Evolutionary conservation across 2,113 vertebrate genomes (phyloP).

Genomic region (Paedocypris sp.): DNA sequence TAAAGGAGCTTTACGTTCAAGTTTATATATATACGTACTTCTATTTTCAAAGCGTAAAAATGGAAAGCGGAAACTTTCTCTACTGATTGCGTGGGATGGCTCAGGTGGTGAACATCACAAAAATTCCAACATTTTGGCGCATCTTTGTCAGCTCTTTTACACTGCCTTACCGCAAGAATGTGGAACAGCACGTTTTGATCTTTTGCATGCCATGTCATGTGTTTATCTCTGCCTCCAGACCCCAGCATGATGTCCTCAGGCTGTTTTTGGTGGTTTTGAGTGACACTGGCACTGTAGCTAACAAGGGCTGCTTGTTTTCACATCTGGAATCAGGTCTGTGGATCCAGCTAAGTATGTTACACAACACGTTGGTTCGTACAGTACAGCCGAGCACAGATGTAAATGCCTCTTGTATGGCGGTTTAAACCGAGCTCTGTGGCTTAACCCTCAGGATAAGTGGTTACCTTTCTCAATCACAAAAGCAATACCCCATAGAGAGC

Average conservation of each 20-base stretch:
- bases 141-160: neutral
- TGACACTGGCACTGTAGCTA: neutral
- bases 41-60: too few species aligned
- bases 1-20: too few species aligned
- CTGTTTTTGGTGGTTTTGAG: neutral
- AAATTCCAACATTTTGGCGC: constrained; percentile 1
- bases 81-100: neutral
- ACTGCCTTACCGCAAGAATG: neutral
- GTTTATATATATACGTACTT: too few species aligned
- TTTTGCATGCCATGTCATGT: constrained; percentile 5
- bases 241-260: neutral
- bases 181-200: neutral
- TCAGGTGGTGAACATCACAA: neutral
- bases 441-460: neutral
- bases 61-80: too few species aligned
- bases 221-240: neutral
- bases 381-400: neutral
- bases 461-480: neutral
- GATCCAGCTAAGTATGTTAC: constrained; percentile 4
- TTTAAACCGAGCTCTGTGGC: neutral
- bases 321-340: constrained; percentile 4
- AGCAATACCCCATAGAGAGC: neutral
- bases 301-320: constrained; percentile 30
- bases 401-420: neutral
- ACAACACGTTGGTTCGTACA: constrained; percentile 22